Conservation (phyloP, 2,113 vertebrate species). For the Vidua macroura region DNA sequence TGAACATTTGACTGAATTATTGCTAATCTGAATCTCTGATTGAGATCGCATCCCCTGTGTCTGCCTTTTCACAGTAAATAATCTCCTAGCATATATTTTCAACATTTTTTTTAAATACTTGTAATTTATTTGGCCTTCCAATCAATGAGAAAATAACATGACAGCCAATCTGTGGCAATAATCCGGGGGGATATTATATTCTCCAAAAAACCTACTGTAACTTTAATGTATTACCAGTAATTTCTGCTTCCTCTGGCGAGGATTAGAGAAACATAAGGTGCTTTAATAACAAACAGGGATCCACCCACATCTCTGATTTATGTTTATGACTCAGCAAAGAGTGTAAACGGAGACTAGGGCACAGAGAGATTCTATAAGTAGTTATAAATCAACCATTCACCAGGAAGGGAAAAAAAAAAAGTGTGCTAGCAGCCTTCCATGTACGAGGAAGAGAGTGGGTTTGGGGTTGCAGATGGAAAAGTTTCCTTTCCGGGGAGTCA, state of each 20-base stretch:
- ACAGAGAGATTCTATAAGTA: constrained; percentile 43
- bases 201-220: not conserved
- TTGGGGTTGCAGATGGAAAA: not conserved
- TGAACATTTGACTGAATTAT: not conserved
- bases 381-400: constrained; percentile 35
- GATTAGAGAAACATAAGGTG: constrained; percentile 48
- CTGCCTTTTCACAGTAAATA: not conserved
- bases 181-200: not conserved
- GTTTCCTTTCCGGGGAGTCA: not conserved
- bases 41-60: not conserved
- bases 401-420: not conserved
- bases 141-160: not conserved
- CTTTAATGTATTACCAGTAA: constrained; percentile 28
- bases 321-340: constrained; percentile 62
- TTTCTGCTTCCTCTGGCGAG: constrained; percentile 21
- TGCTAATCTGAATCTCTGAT: not conserved
- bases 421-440: not conserved
- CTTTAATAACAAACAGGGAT: constrained; percentile 63
- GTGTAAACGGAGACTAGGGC: constrained; percentile 35
- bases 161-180: not conserved
- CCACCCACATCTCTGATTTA: constrained; percentile 49
- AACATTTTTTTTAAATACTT: not conserved
- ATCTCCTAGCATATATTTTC: not conserved
- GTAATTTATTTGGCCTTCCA: not conserved
- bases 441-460: not conserved